Conservation (phyloP, 2,888 invertebrate species). For the Eupithecia centaureata region DNA sequence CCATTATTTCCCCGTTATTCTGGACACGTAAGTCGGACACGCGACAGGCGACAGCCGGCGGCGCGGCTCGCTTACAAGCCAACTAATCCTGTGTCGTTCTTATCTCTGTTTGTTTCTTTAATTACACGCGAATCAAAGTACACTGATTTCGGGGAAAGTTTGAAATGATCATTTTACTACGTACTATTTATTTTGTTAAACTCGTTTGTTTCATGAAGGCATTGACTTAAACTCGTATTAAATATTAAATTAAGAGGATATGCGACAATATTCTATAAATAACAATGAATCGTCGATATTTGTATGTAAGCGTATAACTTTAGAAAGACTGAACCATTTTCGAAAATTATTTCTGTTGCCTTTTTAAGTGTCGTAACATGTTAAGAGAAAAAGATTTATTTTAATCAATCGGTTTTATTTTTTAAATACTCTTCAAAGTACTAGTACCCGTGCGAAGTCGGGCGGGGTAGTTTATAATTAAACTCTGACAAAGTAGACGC, state of each 20-base stretch:
- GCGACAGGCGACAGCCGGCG: conserved; percentile 25
- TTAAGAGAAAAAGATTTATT: too few relatives aligned
- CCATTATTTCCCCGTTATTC: conserved; percentile 10
- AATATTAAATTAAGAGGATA: background rate
- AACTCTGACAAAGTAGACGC: background rate
- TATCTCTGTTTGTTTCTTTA: conserved; percentile 62
- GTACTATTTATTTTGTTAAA: background rate
- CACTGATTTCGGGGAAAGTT: conserved; percentile 13
- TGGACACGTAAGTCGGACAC: conserved; percentile 25
- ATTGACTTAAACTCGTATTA: background rate
- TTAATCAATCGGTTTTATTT: too few relatives aligned
- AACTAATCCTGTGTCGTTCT: conserved; percentile 49
- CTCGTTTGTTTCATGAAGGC: background rate
- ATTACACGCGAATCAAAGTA: conserved; percentile 54
- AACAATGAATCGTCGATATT: too few relatives aligned
- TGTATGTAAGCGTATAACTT: too few relatives aligned
- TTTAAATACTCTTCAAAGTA: too few relatives aligned
- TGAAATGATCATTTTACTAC: background rate
- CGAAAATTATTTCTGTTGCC: too few relatives aligned
- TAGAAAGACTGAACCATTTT: too few relatives aligned
- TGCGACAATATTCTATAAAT: too few relatives aligned
- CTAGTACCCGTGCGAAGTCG: too few relatives aligned
- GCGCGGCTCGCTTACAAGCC: conserved; percentile 46
- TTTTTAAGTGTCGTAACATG: too few relatives aligned
- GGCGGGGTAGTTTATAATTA: too few relatives aligned